These are phyloP conservation scores for Sylvicapra grimmia DNA, from an alignment of 2,113 vertebrate species.

Conservation along the genomic window DNA sequence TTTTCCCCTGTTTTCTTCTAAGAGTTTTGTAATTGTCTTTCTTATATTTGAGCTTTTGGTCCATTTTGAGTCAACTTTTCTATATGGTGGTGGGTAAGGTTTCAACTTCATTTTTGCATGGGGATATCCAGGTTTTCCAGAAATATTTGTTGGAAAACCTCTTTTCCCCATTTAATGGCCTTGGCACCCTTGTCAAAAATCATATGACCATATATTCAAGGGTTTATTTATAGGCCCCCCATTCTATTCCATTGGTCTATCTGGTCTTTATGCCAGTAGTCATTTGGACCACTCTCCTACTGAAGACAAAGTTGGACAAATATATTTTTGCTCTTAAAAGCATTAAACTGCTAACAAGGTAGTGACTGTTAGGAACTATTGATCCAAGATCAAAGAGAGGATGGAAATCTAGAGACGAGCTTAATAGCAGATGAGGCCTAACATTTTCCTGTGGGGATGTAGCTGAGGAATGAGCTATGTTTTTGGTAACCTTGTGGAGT, in stretches of 20 bases:
- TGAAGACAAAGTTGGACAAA: neutral
- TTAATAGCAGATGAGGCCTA: neutral
- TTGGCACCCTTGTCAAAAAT: neutral
- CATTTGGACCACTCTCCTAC: neutral
- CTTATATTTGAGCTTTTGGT: neutral
- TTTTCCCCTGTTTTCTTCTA: neutral
- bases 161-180: neutral
- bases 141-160: neutral
- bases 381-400: neutral
- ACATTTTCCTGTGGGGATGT: neutral
- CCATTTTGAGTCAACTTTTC: neutral
- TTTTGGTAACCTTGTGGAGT: neutral
- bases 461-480: neutral
- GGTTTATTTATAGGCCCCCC: neutral
- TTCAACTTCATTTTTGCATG: neutral
- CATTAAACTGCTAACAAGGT: neutral
- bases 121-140: neutral
- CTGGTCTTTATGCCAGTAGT: neutral
- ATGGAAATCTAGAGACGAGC: neutral
- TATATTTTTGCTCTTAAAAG: neutral
- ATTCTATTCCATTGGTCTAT: neutral
- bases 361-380: neutral
- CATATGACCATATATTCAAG: neutral
- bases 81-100: neutral
- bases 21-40: neutral